These are phyloP conservation scores for Nephrotoma appendiculata DNA, from an alignment of 2,888 invertebrate species.

Conservation along the genomic window DNA sequence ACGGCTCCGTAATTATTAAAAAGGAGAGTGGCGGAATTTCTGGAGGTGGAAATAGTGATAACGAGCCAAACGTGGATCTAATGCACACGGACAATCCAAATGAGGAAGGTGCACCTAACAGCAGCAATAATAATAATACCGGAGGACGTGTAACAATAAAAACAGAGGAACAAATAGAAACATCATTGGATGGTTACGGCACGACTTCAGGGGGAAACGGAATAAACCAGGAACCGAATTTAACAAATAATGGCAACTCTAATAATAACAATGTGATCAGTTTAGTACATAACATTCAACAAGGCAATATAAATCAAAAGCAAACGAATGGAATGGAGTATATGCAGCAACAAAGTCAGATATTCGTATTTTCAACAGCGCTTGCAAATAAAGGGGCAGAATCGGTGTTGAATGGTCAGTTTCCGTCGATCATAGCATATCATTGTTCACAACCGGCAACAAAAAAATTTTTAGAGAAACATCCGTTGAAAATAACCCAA, in stretches of 20 bases:
- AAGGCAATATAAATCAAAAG: background rate
- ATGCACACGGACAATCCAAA: background rate
- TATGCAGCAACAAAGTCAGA: conserved; percentile 94
- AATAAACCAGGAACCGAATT: background rate
- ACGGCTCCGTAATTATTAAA: background rate
- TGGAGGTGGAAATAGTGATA: background rate
- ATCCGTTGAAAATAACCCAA: conserved; percentile 78
- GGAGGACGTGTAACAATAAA: background rate
- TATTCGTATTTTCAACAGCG: conserved; percentile 91
- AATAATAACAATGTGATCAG: background rate
- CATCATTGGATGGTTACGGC: background rate
- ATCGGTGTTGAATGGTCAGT: conserved; percentile 76
- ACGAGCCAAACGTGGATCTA: background rate
- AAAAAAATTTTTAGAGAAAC: conserved; percentile 89
- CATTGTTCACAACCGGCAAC: conserved; percentile 93
- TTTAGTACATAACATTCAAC: background rate
- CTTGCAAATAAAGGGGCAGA: conserved; percentile 93
- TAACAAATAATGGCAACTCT: background rate
- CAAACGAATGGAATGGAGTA: conserved; percentile 27
- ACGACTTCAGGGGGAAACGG: background rate
- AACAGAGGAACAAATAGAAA: background rate
- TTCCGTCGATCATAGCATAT: conserved; percentile 82
- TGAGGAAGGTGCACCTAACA: background rate
- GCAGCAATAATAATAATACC: background rate
- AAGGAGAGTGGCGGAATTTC: background rate